Evolutionary conservation across 1,140 invertebrate species (phyloP).

Genomic region (Halictus rubicundus): DNA sequence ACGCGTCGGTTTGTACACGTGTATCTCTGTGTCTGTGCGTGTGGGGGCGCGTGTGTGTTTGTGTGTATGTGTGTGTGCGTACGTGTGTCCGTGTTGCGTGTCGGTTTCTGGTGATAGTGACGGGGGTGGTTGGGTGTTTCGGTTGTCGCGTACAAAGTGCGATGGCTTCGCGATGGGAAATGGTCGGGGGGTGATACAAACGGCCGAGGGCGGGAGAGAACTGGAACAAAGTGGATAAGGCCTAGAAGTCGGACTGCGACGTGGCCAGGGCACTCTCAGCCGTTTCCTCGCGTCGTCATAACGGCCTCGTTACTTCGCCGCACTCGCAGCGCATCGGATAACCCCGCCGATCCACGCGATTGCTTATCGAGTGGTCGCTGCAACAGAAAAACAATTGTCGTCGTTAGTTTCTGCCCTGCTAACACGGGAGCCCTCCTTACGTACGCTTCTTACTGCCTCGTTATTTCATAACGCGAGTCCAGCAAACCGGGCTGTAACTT

Average conservation of each 20-base stretch:
- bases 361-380: constrained; percentile 85
- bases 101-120: not conserved
- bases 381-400: constrained; percentile 70
- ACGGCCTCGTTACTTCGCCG: constrained; percentile 82
- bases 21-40: not conserved
- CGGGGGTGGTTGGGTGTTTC: not conserved
- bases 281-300: constrained; percentile 85
- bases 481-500: too few relatives aligned
- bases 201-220: constrained; percentile 43
- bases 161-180: constrained; percentile 25
- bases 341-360: constrained; percentile 83
- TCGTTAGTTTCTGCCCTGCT: not conserved
- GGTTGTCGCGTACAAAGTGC: constrained; percentile 26
- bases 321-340: constrained; percentile 79
- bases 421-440: too few relatives aligned
- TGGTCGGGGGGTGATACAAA: constrained; percentile 20
- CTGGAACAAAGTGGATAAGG: constrained; percentile 30
- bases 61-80: constrained; percentile 2
- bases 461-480: too few relatives aligned
- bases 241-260: constrained; percentile 78
- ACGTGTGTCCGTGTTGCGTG: not conserved
- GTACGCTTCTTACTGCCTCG: too few relatives aligned
- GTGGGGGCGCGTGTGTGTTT: not conserved
- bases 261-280: constrained; percentile 83
- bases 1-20: constrained; percentile 9